Conservation (phyloP, 2,888 invertebrate genomes). For the Drosophila subquinaria region DNA sequence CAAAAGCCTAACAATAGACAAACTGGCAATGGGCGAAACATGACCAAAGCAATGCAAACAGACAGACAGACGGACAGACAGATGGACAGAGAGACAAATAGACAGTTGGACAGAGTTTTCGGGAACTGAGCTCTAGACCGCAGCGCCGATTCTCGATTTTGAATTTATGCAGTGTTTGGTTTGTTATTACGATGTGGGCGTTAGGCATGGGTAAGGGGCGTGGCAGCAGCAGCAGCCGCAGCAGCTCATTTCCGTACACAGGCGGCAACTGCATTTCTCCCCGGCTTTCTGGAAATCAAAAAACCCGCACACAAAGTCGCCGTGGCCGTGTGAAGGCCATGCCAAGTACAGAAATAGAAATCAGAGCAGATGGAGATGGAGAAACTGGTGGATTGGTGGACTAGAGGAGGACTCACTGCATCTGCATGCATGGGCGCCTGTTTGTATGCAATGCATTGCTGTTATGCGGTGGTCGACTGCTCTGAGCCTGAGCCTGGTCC, state of each 20-base stretch:
- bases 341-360: conserved; percentile 43
- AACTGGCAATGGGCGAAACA: conserved; percentile 49
- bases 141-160: conserved; percentile 52
- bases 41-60: conserved; percentile 53
- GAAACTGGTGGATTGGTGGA: background rate
- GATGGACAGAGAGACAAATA: conserved; percentile 23
- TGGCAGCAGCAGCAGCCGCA: conserved; percentile 24
- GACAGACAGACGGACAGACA: conserved; percentile 22
- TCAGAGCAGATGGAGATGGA: background rate
- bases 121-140: conserved; percentile 55
- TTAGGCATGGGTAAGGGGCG: conserved; percentile 1
- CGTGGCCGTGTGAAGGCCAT: conserved; percentile 69
- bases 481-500: background rate
- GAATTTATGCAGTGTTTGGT: conserved; percentile 80
- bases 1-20: conserved; percentile 63
- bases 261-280: background rate
- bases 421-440: conserved; percentile 28
- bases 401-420: conserved; percentile 23
- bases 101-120: conserved; percentile 24
- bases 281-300: conserved; percentile 51
- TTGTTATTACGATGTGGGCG: conserved; percentile 67
- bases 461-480: conserved; percentile 25
- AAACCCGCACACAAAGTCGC: conserved; percentile 70
- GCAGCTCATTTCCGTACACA: conserved; percentile 68
- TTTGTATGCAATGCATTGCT: conserved; percentile 48